Base-by-base conservation (phyloP, 1,140 invertebrate species). In the Aphelinus atriplicis region DNA sequence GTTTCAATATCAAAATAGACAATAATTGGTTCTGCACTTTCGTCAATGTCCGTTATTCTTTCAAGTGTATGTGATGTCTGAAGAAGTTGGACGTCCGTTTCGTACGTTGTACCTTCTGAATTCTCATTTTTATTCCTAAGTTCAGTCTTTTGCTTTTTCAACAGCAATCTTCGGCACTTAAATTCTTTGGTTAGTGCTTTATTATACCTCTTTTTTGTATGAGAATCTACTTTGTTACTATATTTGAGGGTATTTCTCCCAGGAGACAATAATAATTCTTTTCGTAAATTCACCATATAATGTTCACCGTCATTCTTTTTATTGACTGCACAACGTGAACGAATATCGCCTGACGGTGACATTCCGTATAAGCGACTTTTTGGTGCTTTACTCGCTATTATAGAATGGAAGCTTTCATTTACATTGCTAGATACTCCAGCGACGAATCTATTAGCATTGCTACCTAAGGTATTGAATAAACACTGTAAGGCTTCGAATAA, bases 1-100 rank as follows among this genome's bases (percentile, higher is more conserved):
- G 74, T 78, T 65, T 76, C 73, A 3, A 73, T 66, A 78, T 78
- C 64, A 61, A 76, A 76, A 2, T 76, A 69, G 9, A 76, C 66
- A 10, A 73, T 48, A 66, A 73, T 71, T 6, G 70, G 46, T 53
- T 47, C 9, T 26, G 26, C 1, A 60, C 4, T 53, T 53, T 5
- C 51, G 4, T 53, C 51, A 5, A 53, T 53, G 51, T 5, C 9
- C 4, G 51, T 5, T 5, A 53, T 53, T 5, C 9, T 53, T 9
- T 5, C 51, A 53, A n/a, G n/a, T n/a, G n/a, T n/a, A n/a, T 53
- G 51, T 9, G 9, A 53, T 5, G 51, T 5, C 4, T 9, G 4
- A 53, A 53, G 51, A 4, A 53, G 9, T 4, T 9, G 4, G 4
- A 53, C 9, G 9, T 53, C 9, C 9, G 9, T 5, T 53, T 53